These are phyloP conservation scores for Caenorhabditis plicata DNA, from an alignment of 2,888 invertebrate species.

Conservation along the genomic window DNA sequence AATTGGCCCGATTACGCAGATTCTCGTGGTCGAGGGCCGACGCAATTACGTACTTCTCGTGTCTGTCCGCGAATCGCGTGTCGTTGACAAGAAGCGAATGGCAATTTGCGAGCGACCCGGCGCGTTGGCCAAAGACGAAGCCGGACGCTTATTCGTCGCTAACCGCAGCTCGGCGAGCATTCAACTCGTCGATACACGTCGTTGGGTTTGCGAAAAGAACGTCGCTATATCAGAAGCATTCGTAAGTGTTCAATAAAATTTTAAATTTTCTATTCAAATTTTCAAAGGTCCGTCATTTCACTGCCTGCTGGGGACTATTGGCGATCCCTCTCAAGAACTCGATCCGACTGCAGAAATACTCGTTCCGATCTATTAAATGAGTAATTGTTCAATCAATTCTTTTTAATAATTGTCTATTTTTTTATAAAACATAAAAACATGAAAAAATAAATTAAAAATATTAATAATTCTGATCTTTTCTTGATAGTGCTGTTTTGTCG, in stretches of 20 bases:
- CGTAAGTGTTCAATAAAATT: not conserved
- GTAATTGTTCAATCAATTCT: not conserved
- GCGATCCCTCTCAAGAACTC: conserved; percentile 34
- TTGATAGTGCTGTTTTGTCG: conserved; percentile 28
- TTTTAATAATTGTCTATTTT: not conserved
- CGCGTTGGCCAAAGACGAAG: conserved; percentile 44
- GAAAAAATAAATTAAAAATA: conserved; percentile 1
- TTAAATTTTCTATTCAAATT: not conserved
- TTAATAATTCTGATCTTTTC: conserved; percentile 1
- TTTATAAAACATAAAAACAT: conserved; percentile 3
- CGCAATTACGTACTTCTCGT: conserved; percentile 41
- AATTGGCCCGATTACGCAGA: conserved; percentile 47
- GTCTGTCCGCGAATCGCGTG: conserved; percentile 38
- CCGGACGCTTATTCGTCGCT: conserved; percentile 49
- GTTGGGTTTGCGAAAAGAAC: conserved; percentile 40
- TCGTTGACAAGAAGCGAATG: conserved; percentile 40
- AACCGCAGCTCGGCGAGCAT: conserved; percentile 34
- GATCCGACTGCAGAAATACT: conserved; percentile 39
- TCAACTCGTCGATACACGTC: conserved; percentile 44
- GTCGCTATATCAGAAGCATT: conserved; percentile 34
- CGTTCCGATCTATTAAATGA: conserved; percentile 30
- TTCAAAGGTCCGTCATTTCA: conserved; percentile 39
- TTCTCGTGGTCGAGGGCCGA: conserved; percentile 46
- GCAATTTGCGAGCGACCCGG: conserved; percentile 46
- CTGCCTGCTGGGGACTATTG: conserved; percentile 43